A percentile compares a stretch with the other conserved stretches of the same genome.
Conservation (phyloP, 2,113 vertebrate genomes). For the Sinocyclocheilus anophthalmus region DNA sequence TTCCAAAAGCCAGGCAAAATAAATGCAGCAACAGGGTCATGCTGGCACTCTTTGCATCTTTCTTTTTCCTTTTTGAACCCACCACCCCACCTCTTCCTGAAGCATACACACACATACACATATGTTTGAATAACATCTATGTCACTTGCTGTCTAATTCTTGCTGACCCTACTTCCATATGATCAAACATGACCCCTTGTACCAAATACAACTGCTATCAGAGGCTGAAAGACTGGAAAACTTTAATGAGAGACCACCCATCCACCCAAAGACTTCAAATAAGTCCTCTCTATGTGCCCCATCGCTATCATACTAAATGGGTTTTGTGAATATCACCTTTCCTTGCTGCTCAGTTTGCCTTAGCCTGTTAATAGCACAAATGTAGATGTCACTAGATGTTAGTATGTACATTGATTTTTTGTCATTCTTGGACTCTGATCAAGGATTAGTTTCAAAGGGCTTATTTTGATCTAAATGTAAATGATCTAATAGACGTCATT, state of each 20-base stretch:
- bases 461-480: constrained; percentile 16
- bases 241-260: constrained; percentile 56
- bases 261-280: not conserved
- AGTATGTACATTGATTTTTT: not conserved
- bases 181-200: constrained; percentile 46
- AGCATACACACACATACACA: constrained; percentile 25
- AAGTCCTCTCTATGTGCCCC: not conserved
- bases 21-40: constrained; percentile 39
- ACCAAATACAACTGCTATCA: constrained; percentile 41
- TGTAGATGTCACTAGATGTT: not conserved
- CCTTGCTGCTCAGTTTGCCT: constrained; percentile 4
- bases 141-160: constrained; percentile 20
- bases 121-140: constrained; percentile 30
- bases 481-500: not conserved
- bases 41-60: not conserved
- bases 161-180: constrained; percentile 14
- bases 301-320: not conserved
- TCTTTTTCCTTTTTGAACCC: constrained; percentile 15
- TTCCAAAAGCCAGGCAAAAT: constrained; percentile 45
- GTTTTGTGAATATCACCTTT: not conserved
- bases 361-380: not conserved
- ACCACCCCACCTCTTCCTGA: constrained; percentile 13
- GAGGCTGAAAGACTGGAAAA: constrained; percentile 2
- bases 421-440: not conserved
- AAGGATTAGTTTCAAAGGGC: not conserved